phyloP scores from a whole-genome alignment of 2,113 vertebrate species.

The human region DNA sequence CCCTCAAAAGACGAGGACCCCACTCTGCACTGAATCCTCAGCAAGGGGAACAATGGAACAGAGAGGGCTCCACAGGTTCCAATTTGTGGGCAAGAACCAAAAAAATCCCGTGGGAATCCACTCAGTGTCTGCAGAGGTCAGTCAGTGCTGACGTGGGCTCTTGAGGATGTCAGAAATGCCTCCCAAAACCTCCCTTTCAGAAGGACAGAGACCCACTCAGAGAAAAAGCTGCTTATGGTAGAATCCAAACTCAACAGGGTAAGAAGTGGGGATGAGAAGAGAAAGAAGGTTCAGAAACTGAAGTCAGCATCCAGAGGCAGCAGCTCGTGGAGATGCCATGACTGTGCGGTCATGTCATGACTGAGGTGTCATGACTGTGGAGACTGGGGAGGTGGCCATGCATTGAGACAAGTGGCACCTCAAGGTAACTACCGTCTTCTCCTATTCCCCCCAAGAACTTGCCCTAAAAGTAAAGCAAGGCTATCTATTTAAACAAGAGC shows the following conservation, averaged over 20 bases:
- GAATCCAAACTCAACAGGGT: background rate
- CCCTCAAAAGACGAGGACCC: background rate
- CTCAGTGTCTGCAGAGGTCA: background rate
- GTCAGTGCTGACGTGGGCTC: accelerated
- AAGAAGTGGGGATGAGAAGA: background rate
- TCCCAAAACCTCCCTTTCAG: background rate
- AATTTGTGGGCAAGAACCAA: background rate
- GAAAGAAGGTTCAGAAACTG: background rate
- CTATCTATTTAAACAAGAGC: too few species aligned
- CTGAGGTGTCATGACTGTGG: too few species aligned
- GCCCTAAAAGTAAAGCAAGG: background rate
- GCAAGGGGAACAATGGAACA: background rate
- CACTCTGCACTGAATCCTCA: background rate
- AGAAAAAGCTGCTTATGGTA: background rate
- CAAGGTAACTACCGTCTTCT: background rate
- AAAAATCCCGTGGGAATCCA: background rate
- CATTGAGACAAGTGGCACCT: background rate
- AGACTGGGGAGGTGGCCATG: background rate
- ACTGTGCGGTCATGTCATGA: too few species aligned
- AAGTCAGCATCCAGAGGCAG: background rate
- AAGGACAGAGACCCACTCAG: background rate
- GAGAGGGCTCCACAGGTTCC: background rate
- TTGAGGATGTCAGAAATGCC: background rate
- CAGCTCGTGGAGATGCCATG: background rate
- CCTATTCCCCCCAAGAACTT: too few species aligned